Evolutionary conservation across 1,140 invertebrate genomes (phyloP).

Genomic region (Subanguina moxae): DNA sequence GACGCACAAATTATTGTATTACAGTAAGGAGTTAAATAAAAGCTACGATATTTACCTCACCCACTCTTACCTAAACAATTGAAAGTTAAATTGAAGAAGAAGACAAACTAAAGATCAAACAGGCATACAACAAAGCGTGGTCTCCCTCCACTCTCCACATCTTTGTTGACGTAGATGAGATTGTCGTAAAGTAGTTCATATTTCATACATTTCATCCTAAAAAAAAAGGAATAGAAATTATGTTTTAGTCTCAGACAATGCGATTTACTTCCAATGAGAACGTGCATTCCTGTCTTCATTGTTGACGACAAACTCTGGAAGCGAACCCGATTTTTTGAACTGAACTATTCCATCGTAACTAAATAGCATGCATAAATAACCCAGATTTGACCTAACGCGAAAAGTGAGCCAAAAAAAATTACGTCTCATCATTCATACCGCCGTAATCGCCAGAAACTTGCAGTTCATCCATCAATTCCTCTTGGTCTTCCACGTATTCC

Average conservation of each 20-base stretch:
- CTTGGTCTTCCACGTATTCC: neutral
- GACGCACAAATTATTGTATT: no score
- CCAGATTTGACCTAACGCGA: no score
- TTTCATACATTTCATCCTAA: neutral
- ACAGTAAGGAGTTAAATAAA: no score
- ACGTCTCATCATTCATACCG: neutral
- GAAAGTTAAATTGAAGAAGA: no score
- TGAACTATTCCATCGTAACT: neutral
- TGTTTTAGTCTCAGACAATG: no score
- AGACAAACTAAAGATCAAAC: neutral
- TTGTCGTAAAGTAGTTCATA: conserved; percentile 1
- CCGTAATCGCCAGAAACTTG: neutral
- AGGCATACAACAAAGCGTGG: neutral
- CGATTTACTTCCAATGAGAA: neutral
- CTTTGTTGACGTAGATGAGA: conserved; percentile 1
- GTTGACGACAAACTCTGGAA: neutral
- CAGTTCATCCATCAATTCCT: neutral
- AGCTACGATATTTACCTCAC: no score
- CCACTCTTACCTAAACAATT: no score
- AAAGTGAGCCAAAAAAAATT: no score
- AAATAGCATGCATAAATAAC: no score
- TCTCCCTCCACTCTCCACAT: neutral
- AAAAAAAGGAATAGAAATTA: no score
- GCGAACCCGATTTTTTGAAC: neutral
- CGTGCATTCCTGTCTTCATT: neutral